Conservation (phyloP, 2,113 vertebrate genomes). For the Campylomormyrus numenius region DNA sequence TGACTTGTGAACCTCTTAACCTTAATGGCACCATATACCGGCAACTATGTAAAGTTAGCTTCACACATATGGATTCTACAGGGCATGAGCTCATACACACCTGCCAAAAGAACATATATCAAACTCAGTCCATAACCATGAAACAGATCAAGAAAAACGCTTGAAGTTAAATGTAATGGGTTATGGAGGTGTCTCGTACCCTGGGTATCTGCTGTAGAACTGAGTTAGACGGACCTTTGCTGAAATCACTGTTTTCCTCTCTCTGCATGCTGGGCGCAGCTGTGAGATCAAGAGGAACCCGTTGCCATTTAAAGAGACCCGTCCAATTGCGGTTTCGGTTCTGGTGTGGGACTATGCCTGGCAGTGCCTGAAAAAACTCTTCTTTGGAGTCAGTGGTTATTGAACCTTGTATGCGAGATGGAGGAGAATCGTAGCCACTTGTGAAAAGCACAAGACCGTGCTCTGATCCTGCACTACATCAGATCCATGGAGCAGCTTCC, state of each 20-base stretch:
- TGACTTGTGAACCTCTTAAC: background rate
- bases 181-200: background rate
- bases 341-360: background rate
- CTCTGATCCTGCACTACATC: background rate
- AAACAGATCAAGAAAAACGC: background rate
- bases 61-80: background rate
- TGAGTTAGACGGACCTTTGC: background rate
- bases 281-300: background rate
- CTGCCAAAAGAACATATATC: background rate
- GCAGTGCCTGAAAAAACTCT: background rate
- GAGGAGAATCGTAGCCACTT: background rate
- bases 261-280: background rate
- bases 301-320: background rate
- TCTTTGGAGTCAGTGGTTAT: background rate
- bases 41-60: background rate
- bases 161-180: background rate
- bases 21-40: background rate
- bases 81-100: background rate
- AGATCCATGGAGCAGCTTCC: background rate
- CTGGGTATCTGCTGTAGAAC: background rate
- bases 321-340: background rate
- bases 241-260: background rate
- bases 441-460: background rate
- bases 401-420: background rate
- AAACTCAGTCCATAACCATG: background rate